A percentile compares a stretch with the other conserved stretches of the same genome.
Conservation (phyloP, 2,888 invertebrate species). For the Epistrophe eligans region DNA sequence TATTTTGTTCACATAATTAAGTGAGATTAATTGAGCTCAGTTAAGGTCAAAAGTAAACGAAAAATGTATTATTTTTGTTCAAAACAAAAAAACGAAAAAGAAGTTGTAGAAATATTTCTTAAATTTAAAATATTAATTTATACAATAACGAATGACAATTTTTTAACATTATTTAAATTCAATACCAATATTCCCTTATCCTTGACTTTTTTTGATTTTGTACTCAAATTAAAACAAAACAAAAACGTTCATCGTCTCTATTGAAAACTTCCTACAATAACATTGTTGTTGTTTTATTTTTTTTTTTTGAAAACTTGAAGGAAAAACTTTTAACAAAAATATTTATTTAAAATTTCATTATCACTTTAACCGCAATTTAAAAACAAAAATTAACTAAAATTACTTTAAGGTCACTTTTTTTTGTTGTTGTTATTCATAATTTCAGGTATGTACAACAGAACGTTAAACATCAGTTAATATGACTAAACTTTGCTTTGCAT, state of each 20-base stretch:
- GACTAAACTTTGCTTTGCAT: neutral
- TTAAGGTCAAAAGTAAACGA: slow-evolving; percentile 37
- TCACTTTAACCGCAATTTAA: slow-evolving; percentile 6
- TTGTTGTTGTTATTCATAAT: neutral
- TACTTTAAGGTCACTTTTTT: neutral
- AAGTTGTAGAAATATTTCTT: slow-evolving; percentile 1
- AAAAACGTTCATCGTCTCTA: slow-evolving; percentile 11
- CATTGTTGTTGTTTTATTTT: too few species aligned
- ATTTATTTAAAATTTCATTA: neutral
- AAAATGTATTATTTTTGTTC: neutral
- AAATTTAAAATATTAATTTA: neutral
- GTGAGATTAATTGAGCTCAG: slow-evolving; percentile 51
- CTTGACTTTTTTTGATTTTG: slow-evolving; percentile 7
- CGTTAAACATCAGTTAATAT: neutral
- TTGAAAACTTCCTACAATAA: neutral
- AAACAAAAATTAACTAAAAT: neutral
- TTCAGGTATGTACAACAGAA: neutral
- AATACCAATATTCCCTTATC: neutral
- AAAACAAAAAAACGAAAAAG: neutral
- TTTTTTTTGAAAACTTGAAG: neutral
- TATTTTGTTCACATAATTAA: slow-evolving; percentile 38
- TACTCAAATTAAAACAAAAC: neutral
- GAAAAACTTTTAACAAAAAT: neutral
- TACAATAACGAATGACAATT: neutral
- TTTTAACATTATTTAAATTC: neutral